Percentiles rank a stretch among this genome's conserved stretches.
Evolutionary conservation across 2,113 vertebrate species (phyloP).

Genomic region (Tor tambroides): DNA sequence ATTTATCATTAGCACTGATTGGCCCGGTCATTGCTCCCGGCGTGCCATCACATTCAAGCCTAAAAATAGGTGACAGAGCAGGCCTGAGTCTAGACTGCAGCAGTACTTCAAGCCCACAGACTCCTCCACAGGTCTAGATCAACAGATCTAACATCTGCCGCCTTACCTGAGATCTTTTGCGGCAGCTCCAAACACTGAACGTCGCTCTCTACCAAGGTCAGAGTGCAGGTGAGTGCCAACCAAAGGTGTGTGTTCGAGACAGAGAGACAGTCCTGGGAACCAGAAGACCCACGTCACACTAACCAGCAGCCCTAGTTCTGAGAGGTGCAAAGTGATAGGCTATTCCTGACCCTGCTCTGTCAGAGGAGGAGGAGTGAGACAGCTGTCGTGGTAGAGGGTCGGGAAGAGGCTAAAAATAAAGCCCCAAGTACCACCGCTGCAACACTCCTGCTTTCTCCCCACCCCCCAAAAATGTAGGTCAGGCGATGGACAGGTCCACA

Average conservation of each 20-base stretch:
- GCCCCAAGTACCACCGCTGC: conserved; percentile 44
- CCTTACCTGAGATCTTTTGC: conserved; percentile 61
- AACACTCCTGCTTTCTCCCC: conserved; percentile 52
- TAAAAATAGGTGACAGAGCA: conserved; percentile 69
- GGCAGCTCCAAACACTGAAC: not conserved
- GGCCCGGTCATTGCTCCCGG: not conserved
- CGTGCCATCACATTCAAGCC: conserved; percentile 42
- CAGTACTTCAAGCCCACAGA: conserved; percentile 38
- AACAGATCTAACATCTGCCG: not conserved
- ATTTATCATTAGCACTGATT: conserved; percentile 22
- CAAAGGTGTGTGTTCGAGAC: conserved; percentile 11
- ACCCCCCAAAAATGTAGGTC: conserved; percentile 56
- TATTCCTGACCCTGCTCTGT: conserved; percentile 71
- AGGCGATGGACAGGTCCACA: conserved; percentile 48
- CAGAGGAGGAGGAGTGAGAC: conserved; percentile 73
- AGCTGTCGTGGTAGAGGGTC: conserved; percentile 81
- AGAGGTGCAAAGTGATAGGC: conserved; percentile 44
- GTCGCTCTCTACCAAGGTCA: conserved; percentile 25
- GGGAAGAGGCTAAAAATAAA: conserved; percentile 81
- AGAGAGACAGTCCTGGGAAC: conserved; percentile 23
- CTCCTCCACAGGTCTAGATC: conserved; percentile 8
- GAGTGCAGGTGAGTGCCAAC: not conserved
- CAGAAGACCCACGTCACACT: conserved; percentile 46
- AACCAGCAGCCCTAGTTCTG: conserved; percentile 29
- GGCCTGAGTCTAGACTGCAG: conserved; percentile 43